Base-by-base conservation (phyloP, 2,797 vertebrate species). In the Onychomys torridus region DNA sequence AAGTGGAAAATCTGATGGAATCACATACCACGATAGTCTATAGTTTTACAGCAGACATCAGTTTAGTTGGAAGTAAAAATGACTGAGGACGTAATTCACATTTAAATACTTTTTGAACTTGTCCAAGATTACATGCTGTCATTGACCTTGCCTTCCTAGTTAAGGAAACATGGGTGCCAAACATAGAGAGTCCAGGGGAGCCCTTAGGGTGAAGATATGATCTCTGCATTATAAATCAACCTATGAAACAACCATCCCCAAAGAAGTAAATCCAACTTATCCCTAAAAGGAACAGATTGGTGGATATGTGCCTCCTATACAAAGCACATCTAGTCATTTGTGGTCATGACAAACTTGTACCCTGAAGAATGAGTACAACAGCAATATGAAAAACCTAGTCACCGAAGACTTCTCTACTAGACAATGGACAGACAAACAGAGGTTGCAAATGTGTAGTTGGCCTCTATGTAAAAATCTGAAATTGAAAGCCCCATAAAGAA, bases 31-130 rank as follows among this genome's bases (percentile, higher is more conserved):
- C 1, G 13, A 16, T 37, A n/a, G 49, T 25, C 75, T 57, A 16
- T 25, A 52, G 55, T 10, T 32, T 91, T 81, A 40, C 6, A 77
- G 21, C 75, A 92, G 83, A 65, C 52, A 77, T 76, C 87, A 34
- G 77, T 77, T 87, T 73, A 79, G 91, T 9, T 73, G 6, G 21
- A 91, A 95, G 96, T 59, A 95, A 94, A 93, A 96, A 95, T 43
- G 34, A 90, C 19, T 46, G 49, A 93, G 23, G 67, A 77, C 13
- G 29, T 59, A 93, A 93, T 69, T 75, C 82, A 83, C 43, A 29
- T 92, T 89, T 57, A 4, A 61, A 34, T 32, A 40, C 34, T n/a
- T 81, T 3, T 34, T 40, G 37, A 93, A 6, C 57, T 90, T 93
- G 83, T 10, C 21, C 55, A 90, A 75, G 93, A 92, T 12, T 46